Base-by-base conservation (phyloP, 2,888 invertebrate species). In the Cosmia pyralina region DNA sequence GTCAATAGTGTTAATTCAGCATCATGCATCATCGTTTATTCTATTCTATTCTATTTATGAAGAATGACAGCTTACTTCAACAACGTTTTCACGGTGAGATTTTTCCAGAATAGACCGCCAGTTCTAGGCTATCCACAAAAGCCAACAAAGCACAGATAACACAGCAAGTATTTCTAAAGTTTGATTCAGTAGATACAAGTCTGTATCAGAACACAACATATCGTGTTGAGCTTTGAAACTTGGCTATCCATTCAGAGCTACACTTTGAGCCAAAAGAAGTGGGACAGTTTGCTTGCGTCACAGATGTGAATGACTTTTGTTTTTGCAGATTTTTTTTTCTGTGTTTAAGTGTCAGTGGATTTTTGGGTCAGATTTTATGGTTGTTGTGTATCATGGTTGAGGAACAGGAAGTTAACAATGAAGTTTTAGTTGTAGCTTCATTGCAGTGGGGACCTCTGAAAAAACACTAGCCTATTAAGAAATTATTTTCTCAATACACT, bases 241-340 rank as follows among this genome's bases (percentile, higher is more conserved):
- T 70, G 72, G 63, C 75, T 71, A 75, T 74, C 68, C 69, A 81
- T 85, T 81, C 84, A 85, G 52, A 46, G 48, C 68, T 72, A 69
- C 69, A 83, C 75, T 83, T 83, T 74, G 77, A 74, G 73, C 65
- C 66, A 65, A 48, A 46, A 69, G 72, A 85, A 85, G 69, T 85
- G 65, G 85, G 77, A 72, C 85, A 85, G 85, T 83, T 85, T 85
- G 84, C 83, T 85, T 85, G 69, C 84, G 57, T 77, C 75, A 70
- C 81, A 77, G 74, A 78, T 79, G 72, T 74, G 81, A 79, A 79
- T 83, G 85, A 85, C 81, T 85, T 85, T 81, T 85, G 85, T 79
- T 81, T 75, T 69, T 64, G 68, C 50, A 81, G 60, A 28, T 69
- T 63, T 81, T 74, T 52, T 66, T 81, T 70, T 81, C 60, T 63